These are phyloP conservation scores for Phycodurus eques DNA, from an alignment of 2,113 vertebrate genomes.

Conservation along the genomic window DNA sequence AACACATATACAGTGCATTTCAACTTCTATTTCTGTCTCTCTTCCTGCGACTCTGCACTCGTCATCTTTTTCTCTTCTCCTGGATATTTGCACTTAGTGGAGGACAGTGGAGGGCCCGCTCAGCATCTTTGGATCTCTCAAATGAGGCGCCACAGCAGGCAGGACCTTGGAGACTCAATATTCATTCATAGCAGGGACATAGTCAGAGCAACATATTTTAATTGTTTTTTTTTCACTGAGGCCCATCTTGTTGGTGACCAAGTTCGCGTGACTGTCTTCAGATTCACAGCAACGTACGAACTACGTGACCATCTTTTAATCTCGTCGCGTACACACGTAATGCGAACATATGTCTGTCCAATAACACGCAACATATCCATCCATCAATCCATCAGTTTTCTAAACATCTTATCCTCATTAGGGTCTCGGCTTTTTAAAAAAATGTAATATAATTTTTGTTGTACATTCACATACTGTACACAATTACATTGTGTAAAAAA, in stretches of 20 bases:
- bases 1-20: neutral
- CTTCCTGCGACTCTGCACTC: slow-evolving; percentile 48
- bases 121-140: neutral
- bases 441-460: too few relatives aligned
- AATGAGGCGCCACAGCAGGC: neutral
- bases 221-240: neutral
- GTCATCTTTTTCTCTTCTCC: neutral
- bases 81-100: slow-evolving; percentile 44
- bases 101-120: neutral
- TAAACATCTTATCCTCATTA: too few relatives aligned
- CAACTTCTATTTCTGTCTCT: slow-evolving; percentile 16
- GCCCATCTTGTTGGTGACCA: neutral
- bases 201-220: too few relatives aligned
- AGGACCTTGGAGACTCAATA: neutral
- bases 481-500: too few relatives aligned
- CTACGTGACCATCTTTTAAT: neutral
- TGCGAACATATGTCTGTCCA: neutral
- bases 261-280: neutral
- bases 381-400: too few relatives aligned
- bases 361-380: neutral
- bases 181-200: neutral
- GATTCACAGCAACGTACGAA: neutral
- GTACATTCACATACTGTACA: too few relatives aligned
- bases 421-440: too few relatives aligned
- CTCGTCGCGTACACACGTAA: too few relatives aligned